Base-by-base conservation (phyloP, 2,113 vertebrate genomes). In the Scolopax mira region DNA sequence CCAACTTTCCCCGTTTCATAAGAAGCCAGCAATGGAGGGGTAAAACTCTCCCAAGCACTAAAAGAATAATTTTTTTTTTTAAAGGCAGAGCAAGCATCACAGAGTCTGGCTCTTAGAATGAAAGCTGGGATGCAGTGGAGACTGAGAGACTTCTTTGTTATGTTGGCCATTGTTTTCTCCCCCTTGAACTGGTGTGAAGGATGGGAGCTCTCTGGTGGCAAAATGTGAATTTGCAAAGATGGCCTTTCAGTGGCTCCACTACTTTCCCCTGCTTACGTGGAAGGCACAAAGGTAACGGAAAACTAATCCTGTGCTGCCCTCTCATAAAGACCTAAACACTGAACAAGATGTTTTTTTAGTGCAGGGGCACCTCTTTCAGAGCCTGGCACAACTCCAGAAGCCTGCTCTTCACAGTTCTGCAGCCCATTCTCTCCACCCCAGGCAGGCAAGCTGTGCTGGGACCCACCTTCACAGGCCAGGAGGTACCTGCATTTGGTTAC, bases 121-220 rank as follows among this genome's bases (percentile, higher is more conserved):
- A 49, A n/a, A 64, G 37, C n/a, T 82, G 64, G 27, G 54, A 66
- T 79, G n/a, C 0, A 0, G 7, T 42, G 10, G 52, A 65, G 33
- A 37, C 35, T 8, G 13, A 44, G 4, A 6, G 44, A 37, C 18
- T 15, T 62, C 64, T 79, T 81, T 81, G 41, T 28, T 23, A 13
- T 5, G 11, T 17, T 46, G 13, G n/a, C 31, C 62, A 35, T 9
- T 71, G 8, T 57, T 89, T 77, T 42, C 44, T 66, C 31, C 25
- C 41, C 41, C 16, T 41, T 18, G 33, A 35, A 71, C 57, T 79
- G 16, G 15, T 51, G 13, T 72, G 81, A 89, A 77, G 52, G 77
- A 69, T 37, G 58, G 67, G 93, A 96, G 85, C 93, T 91, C 95
- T 70, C 96, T 96, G 64, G 74, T 95, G 91, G 96, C 67, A 93